These are phyloP conservation scores for Porphyrio hochstetteri DNA, from an alignment of 2,113 vertebrate species.

Conservation along the genomic window DNA sequence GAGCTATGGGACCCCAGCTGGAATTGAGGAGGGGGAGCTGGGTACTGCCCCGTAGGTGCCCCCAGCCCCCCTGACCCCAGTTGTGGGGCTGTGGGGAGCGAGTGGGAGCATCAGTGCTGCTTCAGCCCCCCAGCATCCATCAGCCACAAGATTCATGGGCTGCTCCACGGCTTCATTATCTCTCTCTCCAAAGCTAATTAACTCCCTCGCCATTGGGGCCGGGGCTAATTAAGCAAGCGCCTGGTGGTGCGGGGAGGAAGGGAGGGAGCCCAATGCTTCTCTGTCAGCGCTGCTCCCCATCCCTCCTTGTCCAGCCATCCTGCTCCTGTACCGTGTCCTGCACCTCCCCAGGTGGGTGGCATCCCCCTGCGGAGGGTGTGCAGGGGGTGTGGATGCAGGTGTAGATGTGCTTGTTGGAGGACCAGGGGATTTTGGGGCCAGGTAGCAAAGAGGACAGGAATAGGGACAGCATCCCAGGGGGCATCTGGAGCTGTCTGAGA, in stretches of 20 bases:
- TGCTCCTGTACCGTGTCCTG: neutral
- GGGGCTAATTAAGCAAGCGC: constrained; percentile 40
- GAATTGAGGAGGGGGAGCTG: neutral
- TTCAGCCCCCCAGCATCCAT: neutral
- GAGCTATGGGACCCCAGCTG: accelerated
- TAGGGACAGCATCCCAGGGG: accelerated
- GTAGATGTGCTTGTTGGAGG: neutral
- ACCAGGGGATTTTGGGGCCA: neutral
- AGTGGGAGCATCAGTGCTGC: neutral
- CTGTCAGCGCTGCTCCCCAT: neutral
- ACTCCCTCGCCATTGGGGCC: constrained; percentile 5
- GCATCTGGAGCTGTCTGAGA: neutral
- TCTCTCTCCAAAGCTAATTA: constrained; percentile 75
- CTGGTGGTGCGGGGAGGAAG: neutral
- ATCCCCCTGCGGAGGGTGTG: neutral
- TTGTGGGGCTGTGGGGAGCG: neutral
- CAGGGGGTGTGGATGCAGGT: neutral
- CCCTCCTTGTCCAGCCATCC: accelerated
- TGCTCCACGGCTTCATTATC: constrained; percentile 62
- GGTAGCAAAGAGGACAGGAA: neutral
- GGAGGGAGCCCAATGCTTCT: neutral
- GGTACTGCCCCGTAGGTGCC: accelerated
- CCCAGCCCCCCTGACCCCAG: no score
- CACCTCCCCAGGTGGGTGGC: accelerated
- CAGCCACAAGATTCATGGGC: constrained; percentile 42